Conservation (phyloP, 2,113 vertebrate genomes). For the Sardina pilchardus region DNA sequence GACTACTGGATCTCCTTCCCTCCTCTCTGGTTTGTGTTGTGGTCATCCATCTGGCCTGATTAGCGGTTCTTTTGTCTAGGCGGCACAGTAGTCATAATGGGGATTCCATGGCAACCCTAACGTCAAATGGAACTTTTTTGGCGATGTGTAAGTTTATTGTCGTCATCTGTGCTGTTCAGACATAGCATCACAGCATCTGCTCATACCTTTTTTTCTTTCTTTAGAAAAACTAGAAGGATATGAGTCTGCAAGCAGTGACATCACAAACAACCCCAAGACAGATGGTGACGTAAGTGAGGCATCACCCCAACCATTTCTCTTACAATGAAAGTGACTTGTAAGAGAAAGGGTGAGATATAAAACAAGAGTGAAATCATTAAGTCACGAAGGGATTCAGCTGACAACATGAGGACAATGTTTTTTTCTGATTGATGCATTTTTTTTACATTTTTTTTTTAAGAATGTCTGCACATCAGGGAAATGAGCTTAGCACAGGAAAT, state of each 20-base stretch:
- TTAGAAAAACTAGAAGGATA: background rate
- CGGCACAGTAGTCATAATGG: background rate
- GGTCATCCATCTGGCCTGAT: background rate
- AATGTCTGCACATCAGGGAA: background rate
- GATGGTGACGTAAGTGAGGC: background rate
- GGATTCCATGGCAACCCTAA: background rate
- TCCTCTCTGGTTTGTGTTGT: background rate
- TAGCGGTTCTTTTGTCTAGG: background rate
- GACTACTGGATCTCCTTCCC: background rate
- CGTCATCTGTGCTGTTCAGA: background rate
- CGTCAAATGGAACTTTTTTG: background rate
- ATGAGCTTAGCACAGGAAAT: background rate
- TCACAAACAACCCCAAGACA: background rate
- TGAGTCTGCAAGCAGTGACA: background rate
- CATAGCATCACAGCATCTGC: background rate
- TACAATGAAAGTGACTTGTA: background rate
- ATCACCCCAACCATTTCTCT: background rate
- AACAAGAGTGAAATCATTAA: background rate
- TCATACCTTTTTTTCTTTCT: background rate
- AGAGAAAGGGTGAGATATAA: background rate
- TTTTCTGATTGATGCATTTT: background rate
- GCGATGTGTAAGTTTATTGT: background rate
- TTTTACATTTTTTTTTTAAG: background rate
- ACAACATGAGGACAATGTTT: background rate
- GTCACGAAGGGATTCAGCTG: background rate